Evolutionary conservation across 2,888 invertebrate genomes (phyloP).

Genomic region (Lycaena phlaeas): DNA sequence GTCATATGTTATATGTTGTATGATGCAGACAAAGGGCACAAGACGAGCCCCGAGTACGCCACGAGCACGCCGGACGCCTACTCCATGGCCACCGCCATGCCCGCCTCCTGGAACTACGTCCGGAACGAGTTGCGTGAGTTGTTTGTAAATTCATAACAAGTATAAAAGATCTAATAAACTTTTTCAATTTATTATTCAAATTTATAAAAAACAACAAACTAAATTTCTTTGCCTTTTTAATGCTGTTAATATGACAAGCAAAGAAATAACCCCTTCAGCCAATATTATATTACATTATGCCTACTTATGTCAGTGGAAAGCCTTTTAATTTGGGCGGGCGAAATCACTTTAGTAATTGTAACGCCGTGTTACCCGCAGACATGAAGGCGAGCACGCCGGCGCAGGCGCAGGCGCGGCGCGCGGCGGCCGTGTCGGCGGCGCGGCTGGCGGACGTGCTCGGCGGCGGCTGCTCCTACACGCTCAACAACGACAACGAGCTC

Average conservation of each 20-base stretch:
- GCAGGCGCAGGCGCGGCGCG: constrained; percentile 14
- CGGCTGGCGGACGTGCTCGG: constrained; percentile 43
- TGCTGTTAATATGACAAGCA: no score
- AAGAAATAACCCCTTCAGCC: no score
- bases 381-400: constrained; percentile 33
- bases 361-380: no score
- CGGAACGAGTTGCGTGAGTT: constrained; percentile 39
- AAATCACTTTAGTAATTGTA: no score
- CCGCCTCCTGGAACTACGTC: constrained; percentile 35
- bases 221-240: no score
- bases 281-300: no score
- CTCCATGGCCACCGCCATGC: constrained; percentile 32
- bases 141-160: no score
- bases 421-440: constrained; percentile 24
- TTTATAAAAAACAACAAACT: no score
- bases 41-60: constrained; percentile 49
- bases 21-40: constrained; percentile 55
- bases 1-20: background rate
- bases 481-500: constrained; percentile 47
- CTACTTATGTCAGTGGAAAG: no score
- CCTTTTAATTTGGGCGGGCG: no score
- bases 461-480: constrained; percentile 42
- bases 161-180: no score
- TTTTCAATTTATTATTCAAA: no score
- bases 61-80: constrained; percentile 36